These are phyloP conservation scores for Scolanthus callimorphus DNA, from an alignment of 92 coral and sea anemone genomes.

Conservation along the genomic window DNA sequence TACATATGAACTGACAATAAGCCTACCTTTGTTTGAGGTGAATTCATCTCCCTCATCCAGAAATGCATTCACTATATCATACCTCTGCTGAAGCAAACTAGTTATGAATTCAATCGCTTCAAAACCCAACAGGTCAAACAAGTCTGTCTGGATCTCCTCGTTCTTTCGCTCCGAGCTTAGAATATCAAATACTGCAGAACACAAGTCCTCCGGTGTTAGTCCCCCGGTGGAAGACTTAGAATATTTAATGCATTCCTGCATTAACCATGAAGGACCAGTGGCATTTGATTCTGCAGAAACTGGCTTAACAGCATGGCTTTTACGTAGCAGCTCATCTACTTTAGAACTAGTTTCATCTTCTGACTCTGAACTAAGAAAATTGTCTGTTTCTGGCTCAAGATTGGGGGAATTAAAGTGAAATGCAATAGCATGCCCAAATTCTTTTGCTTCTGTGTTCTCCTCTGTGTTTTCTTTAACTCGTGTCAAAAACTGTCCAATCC, in stretches of 20 bases:
- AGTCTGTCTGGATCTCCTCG: slow-evolving; percentile 86
- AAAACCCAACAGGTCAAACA: slow-evolving; percentile 92
- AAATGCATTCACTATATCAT: slow-evolving; percentile 44
- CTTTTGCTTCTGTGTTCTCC: slow-evolving; percentile 23
- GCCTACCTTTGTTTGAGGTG: too few relatives aligned
- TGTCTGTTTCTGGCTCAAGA: slow-evolving; percentile 8
- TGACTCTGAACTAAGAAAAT: slow-evolving; percentile 55
- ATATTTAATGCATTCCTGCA: slow-evolving; percentile 63
- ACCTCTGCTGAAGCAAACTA: slow-evolving; percentile 60
- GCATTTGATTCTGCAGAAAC: background rate
- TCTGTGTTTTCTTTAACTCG: slow-evolving; percentile 39
- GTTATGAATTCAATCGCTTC: slow-evolving; percentile 93
- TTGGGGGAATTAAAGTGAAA: slow-evolving; percentile 16
- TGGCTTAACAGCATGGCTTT: background rate
- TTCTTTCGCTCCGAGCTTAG: slow-evolving; percentile 78
- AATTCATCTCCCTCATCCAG: slow-evolving; percentile 16
- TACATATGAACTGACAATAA: too few relatives aligned
- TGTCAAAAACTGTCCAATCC: slow-evolving; percentile 24
- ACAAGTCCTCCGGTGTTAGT: slow-evolving; percentile 68
- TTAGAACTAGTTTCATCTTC: slow-evolving; percentile 57
- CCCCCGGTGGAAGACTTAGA: slow-evolving; percentile 49
- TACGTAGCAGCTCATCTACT: slow-evolving; percentile 12
- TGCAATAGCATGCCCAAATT: slow-evolving; percentile 77
- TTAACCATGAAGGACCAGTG: slow-evolving; percentile 56
- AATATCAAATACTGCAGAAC: slow-evolving; percentile 94